phyloP scores from a whole-genome alignment of 2,113 vertebrate species.

The Brachionichthys hirsutus region DNA sequence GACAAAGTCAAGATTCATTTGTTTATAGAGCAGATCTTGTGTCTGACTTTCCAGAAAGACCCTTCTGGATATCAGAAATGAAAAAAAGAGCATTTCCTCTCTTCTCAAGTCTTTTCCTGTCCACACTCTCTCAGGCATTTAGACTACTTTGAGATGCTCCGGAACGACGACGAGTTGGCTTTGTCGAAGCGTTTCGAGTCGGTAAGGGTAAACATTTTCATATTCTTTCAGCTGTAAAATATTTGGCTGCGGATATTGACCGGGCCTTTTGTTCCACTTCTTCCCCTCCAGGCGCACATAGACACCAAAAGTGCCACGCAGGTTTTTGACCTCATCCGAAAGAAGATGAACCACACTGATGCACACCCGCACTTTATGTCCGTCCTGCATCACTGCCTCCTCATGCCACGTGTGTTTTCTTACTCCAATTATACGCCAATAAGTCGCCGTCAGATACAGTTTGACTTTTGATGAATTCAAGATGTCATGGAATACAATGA shows the following conservation, averaged over 20 bases:
- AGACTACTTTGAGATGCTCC: constrained; percentile 98
- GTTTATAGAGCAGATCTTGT: too few relatives aligned
- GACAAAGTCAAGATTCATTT: too few relatives aligned
- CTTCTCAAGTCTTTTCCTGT: constrained; percentile 5
- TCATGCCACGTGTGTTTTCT: constrained; percentile 95
- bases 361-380: constrained; percentile 98
- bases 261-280: neutral
- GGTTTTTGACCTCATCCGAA: constrained; percentile 95
- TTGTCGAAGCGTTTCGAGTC: constrained; percentile 95
- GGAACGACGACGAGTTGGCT: constrained; percentile 96
- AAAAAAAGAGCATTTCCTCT: neutral
- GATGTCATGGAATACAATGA: neutral
- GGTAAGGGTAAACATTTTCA: constrained; percentile 63
- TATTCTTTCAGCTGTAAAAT: neutral
- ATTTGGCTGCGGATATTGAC: neutral
- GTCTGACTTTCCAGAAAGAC: too few relatives aligned
- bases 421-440: neutral
- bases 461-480: neutral
- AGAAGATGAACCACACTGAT: constrained; percentile 95
- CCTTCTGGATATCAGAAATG: too few relatives aligned
- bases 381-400: constrained; percentile 97
- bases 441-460: too few relatives aligned
- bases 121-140: constrained; percentile 85
- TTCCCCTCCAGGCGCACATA: constrained; percentile 85
- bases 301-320: constrained; percentile 98